These are phyloP conservation scores for Bombus vancouverensis DNA, from an alignment of 1,140 invertebrate genomes.

Conservation along the genomic window DNA sequence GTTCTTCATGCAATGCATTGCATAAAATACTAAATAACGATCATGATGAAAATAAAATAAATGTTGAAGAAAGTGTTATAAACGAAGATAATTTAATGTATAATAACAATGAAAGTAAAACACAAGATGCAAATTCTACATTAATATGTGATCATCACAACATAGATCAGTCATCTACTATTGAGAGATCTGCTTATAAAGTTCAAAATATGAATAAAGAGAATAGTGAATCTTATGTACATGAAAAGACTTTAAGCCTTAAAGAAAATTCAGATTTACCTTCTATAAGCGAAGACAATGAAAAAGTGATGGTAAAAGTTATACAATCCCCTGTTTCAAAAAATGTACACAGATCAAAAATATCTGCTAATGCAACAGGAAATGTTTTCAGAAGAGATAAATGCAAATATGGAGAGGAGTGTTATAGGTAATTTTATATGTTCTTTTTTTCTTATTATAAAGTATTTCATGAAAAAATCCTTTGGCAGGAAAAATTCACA, in stretches of 20 bases:
- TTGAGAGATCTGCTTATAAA: background rate
- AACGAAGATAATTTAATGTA: background rate
- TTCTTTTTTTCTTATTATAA: background rate
- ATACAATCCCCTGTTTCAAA: background rate
- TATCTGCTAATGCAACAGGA: background rate
- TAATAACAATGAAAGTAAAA: background rate
- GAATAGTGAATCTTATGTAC: background rate
- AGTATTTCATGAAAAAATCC: background rate
- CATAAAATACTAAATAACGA: background rate
- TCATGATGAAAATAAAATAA: background rate
- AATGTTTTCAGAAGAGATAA: slow-evolving; percentile 63
- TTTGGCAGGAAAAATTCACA: slow-evolving; percentile 77
- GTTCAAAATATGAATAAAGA: background rate
- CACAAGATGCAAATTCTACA: background rate
- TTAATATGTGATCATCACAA: background rate
- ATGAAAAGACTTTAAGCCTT: background rate
- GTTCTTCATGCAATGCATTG: background rate
- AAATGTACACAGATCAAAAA: background rate
- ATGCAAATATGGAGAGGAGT: slow-evolving; percentile 76
- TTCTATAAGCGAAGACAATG: background rate
- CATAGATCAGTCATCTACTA: background rate
- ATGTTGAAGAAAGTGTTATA: background rate
- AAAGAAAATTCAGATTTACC: background rate
- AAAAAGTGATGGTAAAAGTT: background rate
- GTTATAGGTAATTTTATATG: slow-evolving; percentile 75